Evolutionary conservation across 2,888 invertebrate genomes (phyloP), one percentile per base, ranked within the genome.

Genomic region (Sarcophaga subvicina): DNA sequence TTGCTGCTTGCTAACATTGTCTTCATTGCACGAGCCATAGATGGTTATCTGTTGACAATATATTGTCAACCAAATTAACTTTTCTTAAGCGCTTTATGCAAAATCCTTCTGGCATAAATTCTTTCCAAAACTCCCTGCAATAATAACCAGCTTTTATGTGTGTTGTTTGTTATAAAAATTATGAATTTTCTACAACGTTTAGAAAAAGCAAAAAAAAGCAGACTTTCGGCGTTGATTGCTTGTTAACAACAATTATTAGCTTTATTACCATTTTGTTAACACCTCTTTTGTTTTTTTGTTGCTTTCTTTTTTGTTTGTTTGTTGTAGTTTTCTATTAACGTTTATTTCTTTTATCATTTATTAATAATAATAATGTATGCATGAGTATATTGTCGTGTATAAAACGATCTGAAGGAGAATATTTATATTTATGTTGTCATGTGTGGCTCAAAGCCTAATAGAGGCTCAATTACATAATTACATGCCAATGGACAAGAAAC

Each of bases 381-480:
- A 37, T 37, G 37, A 10, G 37, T 37, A 37, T 37, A 37, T 37
- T 37, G 37, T 37, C 37, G 37, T 37, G 37, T 59, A 73, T 14
- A 14, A 54, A 54, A 17, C 54, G 37, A 37, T 75, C 25, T 72
- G 22, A 49, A 81, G 27, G 71, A 87, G 87, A 87, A 87, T 87
- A 84, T 87, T 87, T 71, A 84, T 87, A 54, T 54, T 54, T 54
- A 54, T 54, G 54, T 54, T 54, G 17, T 54, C 14, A 14, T 54
- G 54, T 54, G 84, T 81, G 79, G 79, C 66, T 79, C 22, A 67
- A 72, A 64, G 76, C 47, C 81, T 84, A 87, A 87, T 87, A 76
- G 76, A 87, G 37, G 81, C 84, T 87, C 67, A 87, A 87, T 87
- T 87, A 87, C 79, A 87, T 87, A 87, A 87, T 84, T 87, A 87